Conservation (phyloP, 2,113 vertebrate species). For the Platysteira castanea region DNA sequence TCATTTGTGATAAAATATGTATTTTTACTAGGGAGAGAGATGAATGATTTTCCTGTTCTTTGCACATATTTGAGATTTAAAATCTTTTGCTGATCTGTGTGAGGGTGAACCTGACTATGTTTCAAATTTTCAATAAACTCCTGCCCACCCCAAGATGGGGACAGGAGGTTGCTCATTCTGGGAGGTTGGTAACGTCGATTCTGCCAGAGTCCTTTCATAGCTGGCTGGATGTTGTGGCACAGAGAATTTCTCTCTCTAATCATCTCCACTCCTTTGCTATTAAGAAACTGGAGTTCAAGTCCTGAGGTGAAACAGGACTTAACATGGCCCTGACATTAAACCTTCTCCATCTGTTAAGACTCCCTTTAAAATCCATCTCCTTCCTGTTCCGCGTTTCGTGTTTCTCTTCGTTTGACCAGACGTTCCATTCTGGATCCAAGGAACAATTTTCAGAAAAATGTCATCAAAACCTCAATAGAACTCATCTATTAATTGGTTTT, state of each 20-base stretch:
- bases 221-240: neutral
- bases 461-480: neutral
- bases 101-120: neutral
- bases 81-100: neutral
- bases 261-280: accelerated
- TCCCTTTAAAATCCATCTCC: neutral
- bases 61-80: neutral
- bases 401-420: neutral
- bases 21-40: neutral
- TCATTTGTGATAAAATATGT: neutral
- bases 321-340: neutral
- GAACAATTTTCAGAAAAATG: neutral
- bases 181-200: neutral
- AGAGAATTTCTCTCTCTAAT: neutral
- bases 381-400: neutral
- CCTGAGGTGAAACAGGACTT: neutral
- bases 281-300: neutral
- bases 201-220: neutral
- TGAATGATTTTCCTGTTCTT: neutral
- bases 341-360: neutral
- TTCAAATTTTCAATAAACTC: neutral
- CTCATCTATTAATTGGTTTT: neutral
- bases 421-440: neutral
- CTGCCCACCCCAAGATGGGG: accelerated
- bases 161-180: neutral